A percentile compares a stretch with the other conserved stretches of the same genome.
phyloP scores from a whole-genome alignment of 2,888 invertebrate species.

The Drosophila neonasuta region DNA sequence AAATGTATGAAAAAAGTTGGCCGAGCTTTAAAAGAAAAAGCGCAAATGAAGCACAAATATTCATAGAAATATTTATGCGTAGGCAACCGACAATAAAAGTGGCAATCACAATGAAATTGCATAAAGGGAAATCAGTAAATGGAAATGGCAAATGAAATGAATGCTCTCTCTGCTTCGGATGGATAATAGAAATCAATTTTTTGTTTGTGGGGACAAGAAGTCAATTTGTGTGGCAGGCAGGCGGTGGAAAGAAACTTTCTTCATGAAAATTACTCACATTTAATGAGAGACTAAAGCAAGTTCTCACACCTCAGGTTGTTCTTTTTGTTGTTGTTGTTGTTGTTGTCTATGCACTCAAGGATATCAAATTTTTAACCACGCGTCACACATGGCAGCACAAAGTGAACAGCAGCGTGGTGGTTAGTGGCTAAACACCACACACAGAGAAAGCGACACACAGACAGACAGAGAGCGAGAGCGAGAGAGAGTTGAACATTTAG shows the following conservation, averaged over 20 bases:
- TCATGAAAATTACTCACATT: slow-evolving; percentile 35
- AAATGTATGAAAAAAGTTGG: no score
- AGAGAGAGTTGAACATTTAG: slow-evolving; percentile 1
- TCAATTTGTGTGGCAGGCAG: no score
- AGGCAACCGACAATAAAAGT: background rate
- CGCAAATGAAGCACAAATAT: slow-evolving; percentile 1
- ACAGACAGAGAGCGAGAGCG: background rate
- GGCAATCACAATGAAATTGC: slow-evolving; percentile 6
- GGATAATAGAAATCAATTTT: slow-evolving; percentile 19
- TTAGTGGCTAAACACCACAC: slow-evolving; percentile 7
- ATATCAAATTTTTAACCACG: slow-evolving; percentile 76
- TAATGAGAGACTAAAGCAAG: slow-evolving; percentile 20
- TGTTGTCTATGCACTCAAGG: slow-evolving; percentile 58
- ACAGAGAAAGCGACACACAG: slow-evolving; percentile 5
- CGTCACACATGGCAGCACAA: slow-evolving; percentile 66
- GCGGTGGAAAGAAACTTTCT: no score
- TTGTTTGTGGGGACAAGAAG: slow-evolving; percentile 2
- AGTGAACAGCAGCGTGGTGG: slow-evolving; percentile 22
- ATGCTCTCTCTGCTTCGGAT: background rate
- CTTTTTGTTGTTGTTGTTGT: slow-evolving; percentile 10
- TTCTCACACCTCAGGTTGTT: background rate
- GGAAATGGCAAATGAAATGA: background rate
- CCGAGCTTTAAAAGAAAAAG: no score
- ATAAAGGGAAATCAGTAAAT: background rate
- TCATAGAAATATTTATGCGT: slow-evolving; percentile 8